Base-by-base conservation (phyloP, 2,888 invertebrate species). In the Eurois occulta region DNA sequence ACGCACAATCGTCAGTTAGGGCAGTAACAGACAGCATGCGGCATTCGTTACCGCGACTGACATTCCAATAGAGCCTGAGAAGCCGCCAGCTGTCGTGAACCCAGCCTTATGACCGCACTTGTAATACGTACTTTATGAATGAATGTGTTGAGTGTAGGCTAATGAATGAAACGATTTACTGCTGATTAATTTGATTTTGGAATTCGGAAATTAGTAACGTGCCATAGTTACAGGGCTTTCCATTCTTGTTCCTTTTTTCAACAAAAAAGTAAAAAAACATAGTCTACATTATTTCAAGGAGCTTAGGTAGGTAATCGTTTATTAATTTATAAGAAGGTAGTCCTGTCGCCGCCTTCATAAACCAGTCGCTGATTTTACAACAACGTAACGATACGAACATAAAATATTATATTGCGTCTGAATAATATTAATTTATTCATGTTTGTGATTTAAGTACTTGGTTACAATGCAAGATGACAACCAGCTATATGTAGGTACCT, bases 31-130 rank as follows among this genome's bases (percentile, higher is more conserved):
- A 92, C 92, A 92, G 91, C 87, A 86, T 81, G 89, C 90, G 83
- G 91, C 94, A 93, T 93, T 94, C 94, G 92, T 93, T 92, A 92
- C 90, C 76, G 80, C 87, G 91, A 93, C 88, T 94, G 95, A 95
- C 95, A 91, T 94, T 91, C 91, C 91, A 95, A 95, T 95, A 91
- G 93, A 84, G 81, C 73, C 67, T 74, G 80, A 84, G 87, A 87
- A 75, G 88, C 80, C 90, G 90, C 85, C 88, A 88, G 83, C 89
- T 88, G 91, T 88, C 91, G 75, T 75, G 77, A 82, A 81, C 89
- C 88, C 86, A 81, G 86, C 91, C 87, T 86, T 86, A 86, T 87
- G 86, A 83, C 85, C 85, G 87, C 86, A 83, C 87, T 88, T 87
- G 86, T 80, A 85, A 82, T 88, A 70, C 78, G 76, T 81, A 89